These are phyloP conservation scores for Brachyalestes nurse DNA, from an alignment of 2,797 vertebrate species.

Conservation along the genomic window DNA sequence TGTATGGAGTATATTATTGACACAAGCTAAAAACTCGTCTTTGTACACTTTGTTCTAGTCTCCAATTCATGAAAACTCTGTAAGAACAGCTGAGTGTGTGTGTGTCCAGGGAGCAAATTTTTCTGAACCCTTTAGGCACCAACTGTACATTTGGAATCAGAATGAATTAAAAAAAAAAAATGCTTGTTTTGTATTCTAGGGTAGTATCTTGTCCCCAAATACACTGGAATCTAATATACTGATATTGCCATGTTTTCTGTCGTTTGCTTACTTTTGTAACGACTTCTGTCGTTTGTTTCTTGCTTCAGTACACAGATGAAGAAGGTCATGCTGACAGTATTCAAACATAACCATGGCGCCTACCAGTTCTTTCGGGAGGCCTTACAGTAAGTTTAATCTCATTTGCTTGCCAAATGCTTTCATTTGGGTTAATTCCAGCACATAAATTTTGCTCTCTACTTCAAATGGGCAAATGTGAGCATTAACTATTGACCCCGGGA, in stretches of 20 bases:
- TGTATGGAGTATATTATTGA: no score
- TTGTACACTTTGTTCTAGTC: no score
- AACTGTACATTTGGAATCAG: no score
- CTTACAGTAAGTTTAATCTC: slow-evolving; percentile 86
- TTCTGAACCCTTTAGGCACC: no score
- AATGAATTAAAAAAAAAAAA: no score
- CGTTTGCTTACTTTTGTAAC: neutral
- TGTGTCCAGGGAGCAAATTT: neutral
- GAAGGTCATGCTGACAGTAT: slow-evolving; percentile 96
- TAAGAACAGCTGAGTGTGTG: no score
- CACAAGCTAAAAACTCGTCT: no score
- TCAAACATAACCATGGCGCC: slow-evolving; percentile 95
- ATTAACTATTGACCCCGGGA: no score
- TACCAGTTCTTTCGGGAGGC: slow-evolving; percentile 97
- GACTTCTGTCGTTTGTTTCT: no score
- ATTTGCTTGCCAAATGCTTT: neutral
- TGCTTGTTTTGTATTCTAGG: no score
- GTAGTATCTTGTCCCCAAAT: no score
- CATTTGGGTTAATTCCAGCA: neutral
- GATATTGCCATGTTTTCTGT: neutral
- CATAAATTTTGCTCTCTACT: neutral
- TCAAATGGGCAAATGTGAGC: neutral
- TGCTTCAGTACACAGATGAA: slow-evolving; percentile 94
- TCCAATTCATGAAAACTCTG: no score
- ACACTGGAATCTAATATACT: neutral